phyloP scores from a whole-genome alignment of 2,888 invertebrate species.

The Stenurella melanura region DNA sequence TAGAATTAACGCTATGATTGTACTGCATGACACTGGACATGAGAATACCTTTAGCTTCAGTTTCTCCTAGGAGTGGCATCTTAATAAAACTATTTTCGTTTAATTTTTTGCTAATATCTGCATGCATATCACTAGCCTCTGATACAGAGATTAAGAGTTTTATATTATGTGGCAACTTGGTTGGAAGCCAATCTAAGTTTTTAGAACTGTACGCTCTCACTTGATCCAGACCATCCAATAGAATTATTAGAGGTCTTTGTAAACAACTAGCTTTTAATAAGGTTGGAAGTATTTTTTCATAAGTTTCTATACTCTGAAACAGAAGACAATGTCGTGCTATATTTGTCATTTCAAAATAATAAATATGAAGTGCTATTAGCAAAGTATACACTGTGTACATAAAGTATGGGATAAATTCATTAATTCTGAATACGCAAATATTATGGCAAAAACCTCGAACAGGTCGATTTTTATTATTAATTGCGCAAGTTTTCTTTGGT shows the following conservation, averaged over 20 bases:
- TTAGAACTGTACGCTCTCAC: slow-evolving; percentile 76
- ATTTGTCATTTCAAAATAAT: no score
- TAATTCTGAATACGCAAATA: no score
- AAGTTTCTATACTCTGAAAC: slow-evolving; percentile 82
- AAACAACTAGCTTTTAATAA: slow-evolving; percentile 76
- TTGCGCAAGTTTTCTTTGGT: no score
- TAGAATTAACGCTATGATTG: slow-evolving; percentile 79
- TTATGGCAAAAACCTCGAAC: no score
- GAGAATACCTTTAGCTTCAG: slow-evolving; percentile 75
- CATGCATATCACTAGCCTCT: slow-evolving; percentile 73
- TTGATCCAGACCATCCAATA: slow-evolving; percentile 86
- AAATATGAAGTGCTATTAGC: no score
- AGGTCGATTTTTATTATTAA: no score
- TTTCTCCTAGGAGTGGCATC: slow-evolving; percentile 75
- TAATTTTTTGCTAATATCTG: slow-evolving; percentile 68
- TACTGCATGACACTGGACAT: slow-evolving; percentile 77
- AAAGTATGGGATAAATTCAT: no score
- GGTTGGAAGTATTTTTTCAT: slow-evolving; percentile 78
- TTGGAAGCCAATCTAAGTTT: slow-evolving; percentile 85
- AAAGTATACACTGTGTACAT: no score
- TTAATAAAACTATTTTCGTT: slow-evolving; percentile 69
- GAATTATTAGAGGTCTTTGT: slow-evolving; percentile 80
- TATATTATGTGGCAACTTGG: slow-evolving; percentile 82
- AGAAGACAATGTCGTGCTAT: neutral
- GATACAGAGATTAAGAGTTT: slow-evolving; percentile 85